Evolutionary conservation across 2,113 vertebrate species (phyloP).

Genomic region (Meleagris gallopavo): DNA sequence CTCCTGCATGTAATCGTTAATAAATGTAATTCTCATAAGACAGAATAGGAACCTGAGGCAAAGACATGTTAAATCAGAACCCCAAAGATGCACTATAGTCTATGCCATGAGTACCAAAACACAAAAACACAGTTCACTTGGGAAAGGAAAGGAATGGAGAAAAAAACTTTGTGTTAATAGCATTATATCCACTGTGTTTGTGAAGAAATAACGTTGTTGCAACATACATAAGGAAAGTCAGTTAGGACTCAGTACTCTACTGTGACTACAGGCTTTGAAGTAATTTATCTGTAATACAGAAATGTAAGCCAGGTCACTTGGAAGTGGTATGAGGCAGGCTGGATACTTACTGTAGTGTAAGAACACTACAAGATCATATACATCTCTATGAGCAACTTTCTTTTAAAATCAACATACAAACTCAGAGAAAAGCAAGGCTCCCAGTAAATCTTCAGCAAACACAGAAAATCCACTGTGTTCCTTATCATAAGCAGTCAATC

Average conservation of each 20-base stretch:
- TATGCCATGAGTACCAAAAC: background rate
- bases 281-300: background rate
- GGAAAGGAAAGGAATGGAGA: background rate
- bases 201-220: background rate
- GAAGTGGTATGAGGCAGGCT: background rate
- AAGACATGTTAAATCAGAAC: background rate
- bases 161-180: background rate
- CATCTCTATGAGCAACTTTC: background rate
- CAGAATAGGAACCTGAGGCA: background rate
- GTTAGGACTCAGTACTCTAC: background rate
- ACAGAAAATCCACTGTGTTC: background rate
- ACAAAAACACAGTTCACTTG: background rate
- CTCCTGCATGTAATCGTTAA: background rate
- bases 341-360: background rate
- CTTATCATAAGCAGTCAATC: background rate
- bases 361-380: background rate
- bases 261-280: background rate
- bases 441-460: background rate
- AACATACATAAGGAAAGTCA: background rate
- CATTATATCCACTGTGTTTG: background rate
- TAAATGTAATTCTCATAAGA: background rate
- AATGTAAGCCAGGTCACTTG: background rate
- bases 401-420: background rate
- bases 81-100: background rate
- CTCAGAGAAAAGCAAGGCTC: background rate